Conservation (phyloP, 2,113 vertebrate species). For the Cnemophilus loriae region DNA sequence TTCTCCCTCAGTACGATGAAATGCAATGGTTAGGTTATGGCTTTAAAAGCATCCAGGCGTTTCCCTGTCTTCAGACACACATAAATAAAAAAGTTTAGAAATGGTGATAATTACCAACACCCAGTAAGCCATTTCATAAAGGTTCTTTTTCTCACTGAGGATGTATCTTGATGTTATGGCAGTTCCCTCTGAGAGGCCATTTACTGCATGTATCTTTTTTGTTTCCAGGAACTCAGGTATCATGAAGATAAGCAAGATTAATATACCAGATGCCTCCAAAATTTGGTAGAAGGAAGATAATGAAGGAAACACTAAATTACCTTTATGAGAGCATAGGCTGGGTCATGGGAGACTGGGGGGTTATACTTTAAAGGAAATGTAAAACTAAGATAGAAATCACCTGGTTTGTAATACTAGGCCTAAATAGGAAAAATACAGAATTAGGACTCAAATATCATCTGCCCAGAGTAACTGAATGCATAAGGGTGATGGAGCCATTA, state of each 20-base stretch:
- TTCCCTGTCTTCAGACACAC: background rate
- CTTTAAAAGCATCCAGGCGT: background rate
- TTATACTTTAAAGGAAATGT: background rate
- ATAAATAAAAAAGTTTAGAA: background rate
- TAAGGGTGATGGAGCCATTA: background rate
- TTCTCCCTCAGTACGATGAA: background rate
- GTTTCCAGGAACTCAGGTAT: background rate
- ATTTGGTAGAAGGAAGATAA: background rate
- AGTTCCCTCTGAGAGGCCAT: background rate
- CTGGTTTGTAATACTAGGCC: background rate
- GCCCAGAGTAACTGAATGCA: background rate
- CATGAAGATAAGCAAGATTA: background rate
- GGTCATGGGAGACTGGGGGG: background rate
- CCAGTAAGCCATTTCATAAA: background rate
- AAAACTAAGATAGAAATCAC: background rate
- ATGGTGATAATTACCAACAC: background rate
- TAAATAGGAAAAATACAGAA: background rate
- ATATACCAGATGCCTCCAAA: background rate
- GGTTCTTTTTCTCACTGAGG: background rate
- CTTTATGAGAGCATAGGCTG: background rate
- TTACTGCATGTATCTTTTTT: background rate
- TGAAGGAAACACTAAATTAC: background rate
- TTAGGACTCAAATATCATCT: background rate
- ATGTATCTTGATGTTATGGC: background rate
- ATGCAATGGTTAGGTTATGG: background rate